A percentile compares a stretch with the other conserved stretches of the same genome.
These are phyloP conservation scores for Tokudaia muenninki DNA, from an alignment of 2,797 vertebrate genomes.

Conservation along the genomic window DNA sequence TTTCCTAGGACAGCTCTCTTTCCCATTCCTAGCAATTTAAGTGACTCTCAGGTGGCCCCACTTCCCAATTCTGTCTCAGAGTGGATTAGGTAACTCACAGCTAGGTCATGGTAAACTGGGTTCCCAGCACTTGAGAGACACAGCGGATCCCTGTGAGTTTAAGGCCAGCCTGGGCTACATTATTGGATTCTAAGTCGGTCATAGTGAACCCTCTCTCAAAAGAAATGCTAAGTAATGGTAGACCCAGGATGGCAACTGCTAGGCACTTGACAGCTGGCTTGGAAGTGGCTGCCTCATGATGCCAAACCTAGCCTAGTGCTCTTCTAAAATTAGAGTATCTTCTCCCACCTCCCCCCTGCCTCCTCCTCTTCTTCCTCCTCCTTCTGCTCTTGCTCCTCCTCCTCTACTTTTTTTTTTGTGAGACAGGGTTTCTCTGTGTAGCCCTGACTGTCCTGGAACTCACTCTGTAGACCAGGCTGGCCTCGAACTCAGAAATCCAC, in stretches of 20 bases:
- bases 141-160: neutral
- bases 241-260: too few species aligned
- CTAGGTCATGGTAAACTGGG: too few species aligned
- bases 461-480: too few species aligned
- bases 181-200: neutral
- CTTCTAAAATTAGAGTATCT: neutral
- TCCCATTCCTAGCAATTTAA: neutral
- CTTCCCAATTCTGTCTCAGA: neutral
- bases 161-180: neutral
- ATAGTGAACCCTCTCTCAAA: neutral
- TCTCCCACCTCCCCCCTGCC: rapidly evolving
- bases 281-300: neutral
- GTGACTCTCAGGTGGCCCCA: neutral
- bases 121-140: neutral
- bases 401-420: neutral
- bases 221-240: neutral
- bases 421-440: neutral
- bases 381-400: too few species aligned
- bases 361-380: neutral
- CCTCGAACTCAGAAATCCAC: too few species aligned
- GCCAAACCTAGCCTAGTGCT: neutral
- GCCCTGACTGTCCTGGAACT: too few species aligned
- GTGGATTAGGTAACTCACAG: neutral
- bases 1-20: neutral
- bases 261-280: neutral